These are phyloP conservation scores for Trichonephila inaurata DNA, from an alignment of 1,140 invertebrate species.

Conservation along the genomic window DNA sequence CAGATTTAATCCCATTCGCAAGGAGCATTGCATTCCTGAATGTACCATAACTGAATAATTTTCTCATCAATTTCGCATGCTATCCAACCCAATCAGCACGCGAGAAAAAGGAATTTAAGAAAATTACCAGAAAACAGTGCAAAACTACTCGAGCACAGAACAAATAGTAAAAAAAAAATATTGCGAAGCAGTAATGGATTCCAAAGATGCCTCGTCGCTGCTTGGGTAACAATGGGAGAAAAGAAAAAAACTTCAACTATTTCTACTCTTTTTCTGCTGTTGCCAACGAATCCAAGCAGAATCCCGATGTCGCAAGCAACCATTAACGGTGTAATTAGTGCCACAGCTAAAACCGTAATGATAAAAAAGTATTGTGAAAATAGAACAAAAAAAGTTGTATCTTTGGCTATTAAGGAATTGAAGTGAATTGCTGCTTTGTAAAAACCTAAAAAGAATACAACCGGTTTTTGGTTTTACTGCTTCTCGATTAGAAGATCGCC, in stretches of 20 bases:
- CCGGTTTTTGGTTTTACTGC: conserved; percentile 17
- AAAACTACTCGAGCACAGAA: not conserved
- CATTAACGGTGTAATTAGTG: conserved; percentile 58
- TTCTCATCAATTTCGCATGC: not conserved
- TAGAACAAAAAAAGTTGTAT: not conserved
- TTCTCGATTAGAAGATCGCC: conserved; percentile 19
- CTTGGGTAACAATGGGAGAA: not conserved
- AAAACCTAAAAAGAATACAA: conserved; percentile 8
- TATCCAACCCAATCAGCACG: not conserved
- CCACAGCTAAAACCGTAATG: conserved; percentile 31
- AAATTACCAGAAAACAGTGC: conserved; percentile 12
- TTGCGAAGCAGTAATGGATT: not conserved
- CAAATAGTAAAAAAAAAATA: not conserved
- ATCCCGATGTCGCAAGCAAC: conserved; percentile 33
- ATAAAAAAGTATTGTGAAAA: conserved; percentile 30
- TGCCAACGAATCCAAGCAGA: conserved; percentile 29
- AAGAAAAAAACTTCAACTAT: conserved; percentile 29
- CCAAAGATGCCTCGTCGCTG: not conserved
- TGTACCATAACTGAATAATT: conserved; percentile 9
- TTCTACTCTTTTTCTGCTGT: conserved; percentile 18
- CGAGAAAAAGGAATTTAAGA: not conserved
- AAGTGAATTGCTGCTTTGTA: conserved; percentile 50
- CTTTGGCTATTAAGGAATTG: conserved; percentile 46
- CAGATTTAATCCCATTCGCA: not conserved
- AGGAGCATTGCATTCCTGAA: not conserved